Evolutionary conservation across 2,797 vertebrate species (phyloP), one percentile per base, ranked within the genome.

Genomic region (Lepidocolaptes lacrymiger): DNA sequence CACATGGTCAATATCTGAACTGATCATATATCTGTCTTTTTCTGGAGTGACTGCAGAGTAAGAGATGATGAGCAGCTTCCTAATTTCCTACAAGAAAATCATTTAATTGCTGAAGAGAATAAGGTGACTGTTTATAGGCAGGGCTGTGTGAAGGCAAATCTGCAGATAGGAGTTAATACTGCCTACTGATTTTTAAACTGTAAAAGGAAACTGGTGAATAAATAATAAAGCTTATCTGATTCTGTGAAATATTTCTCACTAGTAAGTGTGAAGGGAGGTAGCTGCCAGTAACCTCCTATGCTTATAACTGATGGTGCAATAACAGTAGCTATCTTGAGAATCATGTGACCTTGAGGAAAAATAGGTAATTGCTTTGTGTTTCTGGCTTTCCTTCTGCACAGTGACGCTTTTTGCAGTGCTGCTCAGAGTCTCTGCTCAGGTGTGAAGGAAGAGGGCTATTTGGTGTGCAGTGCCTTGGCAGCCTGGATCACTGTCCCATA

Each of bases 321-420:
- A 92, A 49, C 28, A n/a, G 64, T 26, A 66, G 43, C 39, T 69
- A 9, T 92, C 91, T 86, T 48, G 19, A 71, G 55, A 85, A 85
- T 93, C 18, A 0, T 72, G 59, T 90, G 88, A 80, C 88, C 90
- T 84, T 81, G 48, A 88, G 91, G 88, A 75, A 87, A 68, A 90
- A 84, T 43, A 51, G 36, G 24, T 62, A 76, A 76, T 87, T 88
- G 66, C 66, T 86, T 86, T n/a, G 8, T 48, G 17, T 67, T 67
- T 86, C 77, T 67, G 55, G 20, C 74, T 93, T 82, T 88, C 28
- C 52, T 80, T 77, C 64, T 66, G n/a, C 39, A 26, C 43, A 17
- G 41, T 3, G 30, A 61, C 89, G 66, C 63, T 72, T 86, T 89
- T 77, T 61, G 54, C 0, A 0, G 59, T 85, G 43, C 68, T 67